Base-by-base conservation (phyloP, 2,113 vertebrate genomes). In the Monopterus albus region DNA sequence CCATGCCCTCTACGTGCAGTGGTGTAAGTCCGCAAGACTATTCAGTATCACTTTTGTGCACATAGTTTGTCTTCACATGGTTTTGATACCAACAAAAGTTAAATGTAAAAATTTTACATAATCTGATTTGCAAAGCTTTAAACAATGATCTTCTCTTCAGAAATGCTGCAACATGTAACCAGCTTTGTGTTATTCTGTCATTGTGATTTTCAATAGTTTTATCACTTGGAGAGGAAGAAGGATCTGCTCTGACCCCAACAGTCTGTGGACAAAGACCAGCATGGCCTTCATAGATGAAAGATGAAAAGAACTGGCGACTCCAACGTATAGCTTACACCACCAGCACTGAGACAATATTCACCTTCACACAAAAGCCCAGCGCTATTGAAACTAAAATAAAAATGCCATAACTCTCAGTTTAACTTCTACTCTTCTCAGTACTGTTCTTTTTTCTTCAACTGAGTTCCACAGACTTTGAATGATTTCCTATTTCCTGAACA, bases 21-120 rank as follows among this genome's bases (percentile, higher is more conserved):
- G 17, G 87, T 88, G 92, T 94, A 84, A 90, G 91, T 90, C 8
- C 36, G 9, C 7, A 28, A 20, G 3, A 36, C 9, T 6, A n/a
- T 39, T 29, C 35, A 15, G 3, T 14, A 1, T 42, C 36, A 8
- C 3, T 28, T 40, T 56, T 31, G n/a, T 45, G 15, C 29, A 4
- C 9, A 57, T 7, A 43, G 1, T 9, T 46, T 33, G 3, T 67
- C 12, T 46, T 39, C 1, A 11, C 3, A 2, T 42, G 5, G n/a
- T 3, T 35, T 43, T 17, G 0, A 73, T n/a, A 29, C 5, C 13
- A 47, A 35, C 5, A 1, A 25, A 13, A 25, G 12, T 47, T 6
- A 47, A 47, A 47, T 25, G 21, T 15, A 21, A n/a, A 45, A 5
- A 7, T 15, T 8, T 15, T 14, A 28, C 8, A 9, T 2, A 18